Conservation (phyloP, 2,113 vertebrate species). For the Lophotis ruficrista region DNA sequence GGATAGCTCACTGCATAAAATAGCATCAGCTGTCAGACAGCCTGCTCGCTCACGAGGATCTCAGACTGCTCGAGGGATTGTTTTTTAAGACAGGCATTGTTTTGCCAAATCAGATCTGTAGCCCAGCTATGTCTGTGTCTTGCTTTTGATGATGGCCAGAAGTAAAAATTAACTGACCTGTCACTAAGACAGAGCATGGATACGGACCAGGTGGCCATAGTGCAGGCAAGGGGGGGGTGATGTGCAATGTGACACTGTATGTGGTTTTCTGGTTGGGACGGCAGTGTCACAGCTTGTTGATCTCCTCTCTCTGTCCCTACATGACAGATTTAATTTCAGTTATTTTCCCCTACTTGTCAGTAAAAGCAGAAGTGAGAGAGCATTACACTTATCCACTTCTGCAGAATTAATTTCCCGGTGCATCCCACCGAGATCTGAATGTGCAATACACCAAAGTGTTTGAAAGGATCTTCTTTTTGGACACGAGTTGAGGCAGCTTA, state of each 20-base stretch:
- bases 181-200: neutral
- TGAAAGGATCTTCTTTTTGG: neutral
- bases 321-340: neutral
- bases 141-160: neutral
- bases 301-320: neutral
- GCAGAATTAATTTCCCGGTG: neutral
- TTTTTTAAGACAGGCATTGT: neutral
- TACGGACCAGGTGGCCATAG: neutral
- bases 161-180: neutral
- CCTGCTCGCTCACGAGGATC: neutral
- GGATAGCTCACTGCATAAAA: constrained; percentile 22
- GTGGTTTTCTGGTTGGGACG: neutral
- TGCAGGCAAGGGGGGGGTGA: neutral
- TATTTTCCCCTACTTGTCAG: neutral
- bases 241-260: neutral
- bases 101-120: neutral
- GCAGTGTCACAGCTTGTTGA: neutral
- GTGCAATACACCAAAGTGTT: neutral
- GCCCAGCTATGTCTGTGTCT: neutral
- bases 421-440: neutral
- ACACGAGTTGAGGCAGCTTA: neutral
- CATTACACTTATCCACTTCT: neutral
- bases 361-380: neutral
- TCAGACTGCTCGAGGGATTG: neutral
- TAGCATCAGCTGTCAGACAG: constrained; percentile 62